phyloP scores from a whole-genome alignment of 2,888 invertebrate genomes.

The Aphodius granarius region DNA sequence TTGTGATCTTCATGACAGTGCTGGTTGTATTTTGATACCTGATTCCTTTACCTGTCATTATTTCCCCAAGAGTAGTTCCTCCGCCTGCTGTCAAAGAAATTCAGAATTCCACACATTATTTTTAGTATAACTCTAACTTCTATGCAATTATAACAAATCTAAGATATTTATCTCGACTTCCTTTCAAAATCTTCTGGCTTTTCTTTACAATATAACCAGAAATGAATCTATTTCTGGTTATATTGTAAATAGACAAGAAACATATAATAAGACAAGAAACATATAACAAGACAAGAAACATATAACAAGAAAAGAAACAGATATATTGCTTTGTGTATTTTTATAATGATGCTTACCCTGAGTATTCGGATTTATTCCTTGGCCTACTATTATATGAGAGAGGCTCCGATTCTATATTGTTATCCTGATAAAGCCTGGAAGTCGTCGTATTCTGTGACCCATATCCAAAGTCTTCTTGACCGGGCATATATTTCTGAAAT shows the following conservation, averaged over 20 bases:
- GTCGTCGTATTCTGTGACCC: constrained; percentile 52
- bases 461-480: constrained; percentile 51
- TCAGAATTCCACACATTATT: neutral
- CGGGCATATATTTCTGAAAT: constrained; percentile 50
- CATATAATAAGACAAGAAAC: too few species aligned
- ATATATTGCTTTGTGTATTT: too few species aligned
- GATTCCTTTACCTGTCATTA: constrained; percentile 59
- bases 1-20: neutral
- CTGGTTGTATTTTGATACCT: constrained; percentile 11
- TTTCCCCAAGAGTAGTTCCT: constrained; percentile 60
- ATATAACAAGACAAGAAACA: too few species aligned
- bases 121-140: neutral
- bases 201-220: neutral
- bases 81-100: constrained; percentile 53
- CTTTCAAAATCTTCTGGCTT: neutral
- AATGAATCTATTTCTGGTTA: too few species aligned
- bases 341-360: constrained; percentile 54
- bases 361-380: constrained; percentile 63
- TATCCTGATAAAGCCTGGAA: constrained; percentile 51
- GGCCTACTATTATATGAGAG: constrained; percentile 90
- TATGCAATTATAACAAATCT: too few species aligned
- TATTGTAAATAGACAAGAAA: too few species aligned
- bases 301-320: too few species aligned
- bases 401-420: constrained; percentile 64
- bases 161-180: too few species aligned